A percentile compares a stretch with the other conserved stretches of the same genome.
phyloP scores from a whole-genome alignment of 2,797 vertebrate genomes.

The Spea hammondii region DNA sequence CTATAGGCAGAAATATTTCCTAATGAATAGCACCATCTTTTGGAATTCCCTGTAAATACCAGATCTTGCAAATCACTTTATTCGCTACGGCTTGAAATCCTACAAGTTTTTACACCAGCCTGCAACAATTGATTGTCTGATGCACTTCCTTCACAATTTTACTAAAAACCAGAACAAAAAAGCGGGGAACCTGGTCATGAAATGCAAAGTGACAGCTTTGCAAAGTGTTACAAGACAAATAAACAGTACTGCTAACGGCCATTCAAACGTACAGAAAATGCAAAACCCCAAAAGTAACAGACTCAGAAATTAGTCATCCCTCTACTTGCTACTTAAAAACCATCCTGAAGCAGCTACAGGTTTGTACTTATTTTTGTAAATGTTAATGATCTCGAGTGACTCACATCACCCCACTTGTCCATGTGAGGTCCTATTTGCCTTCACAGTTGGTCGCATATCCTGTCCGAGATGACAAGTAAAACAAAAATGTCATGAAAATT shows the following conservation, averaged over 20 bases:
- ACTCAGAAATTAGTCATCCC: constrained; percentile 31
- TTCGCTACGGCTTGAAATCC: too few species aligned
- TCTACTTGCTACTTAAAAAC: constrained; percentile 34
- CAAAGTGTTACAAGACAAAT: constrained; percentile 7
- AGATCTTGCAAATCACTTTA: too few species aligned
- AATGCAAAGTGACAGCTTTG: neutral
- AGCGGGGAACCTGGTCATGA: neutral
- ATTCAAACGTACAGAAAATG: constrained; percentile 43
- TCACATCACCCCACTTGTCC: constrained; percentile 38
- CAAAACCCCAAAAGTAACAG: constrained; percentile 32
- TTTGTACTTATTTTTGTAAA: constrained; percentile 5
- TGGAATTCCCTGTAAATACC: too few species aligned
- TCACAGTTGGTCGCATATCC: constrained; percentile 39
- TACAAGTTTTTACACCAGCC: neutral
- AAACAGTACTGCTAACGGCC: constrained; percentile 34
- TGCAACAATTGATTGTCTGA: neutral
- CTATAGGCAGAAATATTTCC: too few species aligned
- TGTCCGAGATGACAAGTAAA: constrained; percentile 32
- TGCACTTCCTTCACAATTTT: constrained; percentile 16
- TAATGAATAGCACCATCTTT: too few species aligned
- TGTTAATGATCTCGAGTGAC: constrained; percentile 17
- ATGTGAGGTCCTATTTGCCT: constrained; percentile 2
- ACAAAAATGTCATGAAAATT: neutral
- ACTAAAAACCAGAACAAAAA: constrained; percentile 45
- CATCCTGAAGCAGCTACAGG: constrained; percentile 10